phyloP scores from a whole-genome alignment of 2,113 vertebrate genomes.

The Chloroceryle aenea region DNA sequence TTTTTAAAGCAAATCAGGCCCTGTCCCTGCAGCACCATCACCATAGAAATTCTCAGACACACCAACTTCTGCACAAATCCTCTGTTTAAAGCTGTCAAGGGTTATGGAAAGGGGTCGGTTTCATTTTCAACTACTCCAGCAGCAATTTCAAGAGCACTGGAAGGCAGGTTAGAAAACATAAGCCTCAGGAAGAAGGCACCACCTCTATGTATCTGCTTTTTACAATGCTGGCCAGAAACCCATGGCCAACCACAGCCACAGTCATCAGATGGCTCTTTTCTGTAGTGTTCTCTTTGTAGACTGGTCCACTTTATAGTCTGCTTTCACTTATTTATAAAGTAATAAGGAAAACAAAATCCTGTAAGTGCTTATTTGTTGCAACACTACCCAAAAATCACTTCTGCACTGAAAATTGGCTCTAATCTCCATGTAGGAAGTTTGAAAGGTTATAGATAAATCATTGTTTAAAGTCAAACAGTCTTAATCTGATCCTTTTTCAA shows the following conservation, averaged over 20 bases:
- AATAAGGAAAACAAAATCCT: background rate
- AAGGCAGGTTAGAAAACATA: background rate
- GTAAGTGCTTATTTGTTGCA: background rate
- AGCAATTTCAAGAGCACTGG: background rate
- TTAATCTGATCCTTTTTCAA: slow-evolving; percentile 21
- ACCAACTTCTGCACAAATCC: background rate
- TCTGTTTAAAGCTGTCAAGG: background rate
- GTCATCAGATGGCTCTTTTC: background rate
- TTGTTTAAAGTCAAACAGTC: background rate
- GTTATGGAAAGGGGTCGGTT: background rate
- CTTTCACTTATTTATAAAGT: background rate
- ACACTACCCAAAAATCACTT: background rate
- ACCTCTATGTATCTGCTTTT: background rate
- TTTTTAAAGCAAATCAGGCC: background rate
- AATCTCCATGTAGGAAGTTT: background rate
- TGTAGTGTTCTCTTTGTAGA: background rate
- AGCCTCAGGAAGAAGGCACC: background rate
- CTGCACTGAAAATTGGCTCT: background rate
- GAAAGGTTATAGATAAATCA: background rate
- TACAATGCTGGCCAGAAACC: background rate
- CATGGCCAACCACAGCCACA: background rate
- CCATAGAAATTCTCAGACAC: background rate
- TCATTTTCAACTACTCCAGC: background rate
- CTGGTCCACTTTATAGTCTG: background rate
- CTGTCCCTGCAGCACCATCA: background rate